Evolutionary conservation across 2,113 vertebrate genomes (phyloP).

Genomic region (human): DNA sequence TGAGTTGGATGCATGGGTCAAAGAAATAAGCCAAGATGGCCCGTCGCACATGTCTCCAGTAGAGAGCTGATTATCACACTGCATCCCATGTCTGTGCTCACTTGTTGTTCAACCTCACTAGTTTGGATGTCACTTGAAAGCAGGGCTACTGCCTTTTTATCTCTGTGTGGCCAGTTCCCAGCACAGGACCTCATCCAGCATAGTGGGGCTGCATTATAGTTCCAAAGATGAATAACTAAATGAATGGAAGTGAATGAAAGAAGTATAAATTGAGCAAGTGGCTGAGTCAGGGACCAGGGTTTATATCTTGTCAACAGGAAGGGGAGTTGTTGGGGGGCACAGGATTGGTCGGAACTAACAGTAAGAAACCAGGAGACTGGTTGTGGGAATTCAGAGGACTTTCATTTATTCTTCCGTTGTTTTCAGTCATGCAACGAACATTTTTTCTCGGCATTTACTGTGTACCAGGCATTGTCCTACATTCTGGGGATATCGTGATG

Average conservation of each 20-base stretch:
- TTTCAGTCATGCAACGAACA: neutral
- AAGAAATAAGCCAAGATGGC: neutral
- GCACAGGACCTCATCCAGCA: neutral
- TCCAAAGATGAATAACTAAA: neutral
- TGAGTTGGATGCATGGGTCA: neutral
- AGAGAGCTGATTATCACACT: too few species aligned
- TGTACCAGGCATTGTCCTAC: neutral
- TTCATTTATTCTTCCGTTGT: neutral
- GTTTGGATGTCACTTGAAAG: neutral
- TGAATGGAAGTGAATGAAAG: neutral
- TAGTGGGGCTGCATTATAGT: neutral
- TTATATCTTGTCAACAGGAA: neutral
- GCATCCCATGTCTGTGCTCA: neutral
- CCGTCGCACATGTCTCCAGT: fast-evolving
- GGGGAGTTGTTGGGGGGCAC: neutral
- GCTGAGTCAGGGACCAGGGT: neutral
- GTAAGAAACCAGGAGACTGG: neutral
- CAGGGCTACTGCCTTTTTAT: neutral
- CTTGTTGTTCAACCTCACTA: neutral
- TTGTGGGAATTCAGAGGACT: neutral
- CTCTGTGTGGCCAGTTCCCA: neutral
- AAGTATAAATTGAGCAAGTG: neutral
- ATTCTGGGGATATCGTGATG: neutral
- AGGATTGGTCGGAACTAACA: neutral
- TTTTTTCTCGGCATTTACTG: neutral